Evolutionary conservation across 2,113 vertebrate genomes (phyloP).

Genomic region (Empidonax alnorum): DNA sequence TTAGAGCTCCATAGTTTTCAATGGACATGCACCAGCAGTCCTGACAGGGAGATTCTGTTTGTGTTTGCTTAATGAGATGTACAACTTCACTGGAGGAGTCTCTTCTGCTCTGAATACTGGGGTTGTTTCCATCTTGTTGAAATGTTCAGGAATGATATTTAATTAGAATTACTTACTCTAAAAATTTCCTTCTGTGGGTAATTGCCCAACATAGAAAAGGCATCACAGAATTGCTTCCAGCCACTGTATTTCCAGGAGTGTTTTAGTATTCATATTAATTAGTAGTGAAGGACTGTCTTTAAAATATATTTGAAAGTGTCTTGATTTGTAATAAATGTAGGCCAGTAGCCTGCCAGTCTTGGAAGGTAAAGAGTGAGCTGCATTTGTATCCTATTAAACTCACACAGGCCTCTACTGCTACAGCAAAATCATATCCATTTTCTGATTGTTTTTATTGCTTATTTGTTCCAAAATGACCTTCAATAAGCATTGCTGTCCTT

Average conservation of each 20-base stretch:
- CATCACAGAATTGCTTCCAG: not conserved
- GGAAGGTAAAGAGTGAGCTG: not conserved
- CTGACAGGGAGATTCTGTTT: not conserved
- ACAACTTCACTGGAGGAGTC: not conserved
- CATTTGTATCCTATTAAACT: not conserved
- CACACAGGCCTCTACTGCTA: not conserved
- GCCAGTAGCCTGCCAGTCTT: not conserved
- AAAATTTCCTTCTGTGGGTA: not conserved
- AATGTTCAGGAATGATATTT: not conserved
- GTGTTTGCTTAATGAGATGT: not conserved
- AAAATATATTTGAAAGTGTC: not conserved
- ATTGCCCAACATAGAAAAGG: not conserved
- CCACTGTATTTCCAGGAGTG: not conserved
- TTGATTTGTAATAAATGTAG: not conserved
- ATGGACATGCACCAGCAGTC: not conserved
- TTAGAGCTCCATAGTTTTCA: not conserved
- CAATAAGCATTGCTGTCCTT: slow-evolving; percentile 39
- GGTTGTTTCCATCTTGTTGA: not conserved
- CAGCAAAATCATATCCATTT: not conserved
- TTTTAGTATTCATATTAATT: not conserved
- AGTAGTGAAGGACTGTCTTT: not conserved
- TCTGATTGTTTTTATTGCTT: slow-evolving; percentile 49
- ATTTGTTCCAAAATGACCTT: slow-evolving; percentile 45
- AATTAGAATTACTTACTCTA: not conserved
- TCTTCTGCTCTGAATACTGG: not conserved